Evolutionary conservation across 2,888 invertebrate species (phyloP), one percentile per base, ranked within the genome.

Genomic region (Lasioglossum lativentre): DNA sequence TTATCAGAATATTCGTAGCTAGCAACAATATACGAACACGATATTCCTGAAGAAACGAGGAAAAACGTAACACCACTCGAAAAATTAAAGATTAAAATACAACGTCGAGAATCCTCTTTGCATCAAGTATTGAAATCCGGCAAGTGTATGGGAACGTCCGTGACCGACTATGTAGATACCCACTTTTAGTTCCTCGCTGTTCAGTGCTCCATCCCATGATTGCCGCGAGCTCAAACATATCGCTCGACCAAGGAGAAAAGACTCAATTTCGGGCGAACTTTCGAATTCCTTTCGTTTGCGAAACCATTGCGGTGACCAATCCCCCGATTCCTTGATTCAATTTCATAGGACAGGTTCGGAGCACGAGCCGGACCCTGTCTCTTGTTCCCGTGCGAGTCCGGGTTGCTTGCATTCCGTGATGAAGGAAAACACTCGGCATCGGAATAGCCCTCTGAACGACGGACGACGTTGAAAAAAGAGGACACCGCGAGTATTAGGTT

Each of bases 241-340:
- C 66, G 38, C 38, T 52, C 12, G 52, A n/a, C 19, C 27, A 40
- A 23, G 34, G n/a, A 30, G 63, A 70, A 52, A 70, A 38, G 70
- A 70, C 38, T 38, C 38, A 38, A n/a, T 70, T 38, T 19, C 70
- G 27, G 68, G 19, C 34, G 27, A 52, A 68, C 45, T 52, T 68
- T 70, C 70, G 77, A 70, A 52, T 38, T 77, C 38, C 71, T n/a
- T 71, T 40, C 78, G 78, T 71, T 78, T 71, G 56, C 56, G 71
- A 56, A 71, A 30, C 78, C 27, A 78, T 71, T 78, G 70, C 56
- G 19, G 47, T 27, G 52, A 71, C 34, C 71, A 52, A 52, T 68
- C 52, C 52, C n/a, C 40, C 19, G 78, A 40, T 52, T 78, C 70
- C 38, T 71, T 71, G 71, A 78, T 77, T 52, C 77, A 77, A 77